These are phyloP conservation scores for Aphodius granarius DNA, from an alignment of 2,888 invertebrate species.

Conservation along the genomic window DNA sequence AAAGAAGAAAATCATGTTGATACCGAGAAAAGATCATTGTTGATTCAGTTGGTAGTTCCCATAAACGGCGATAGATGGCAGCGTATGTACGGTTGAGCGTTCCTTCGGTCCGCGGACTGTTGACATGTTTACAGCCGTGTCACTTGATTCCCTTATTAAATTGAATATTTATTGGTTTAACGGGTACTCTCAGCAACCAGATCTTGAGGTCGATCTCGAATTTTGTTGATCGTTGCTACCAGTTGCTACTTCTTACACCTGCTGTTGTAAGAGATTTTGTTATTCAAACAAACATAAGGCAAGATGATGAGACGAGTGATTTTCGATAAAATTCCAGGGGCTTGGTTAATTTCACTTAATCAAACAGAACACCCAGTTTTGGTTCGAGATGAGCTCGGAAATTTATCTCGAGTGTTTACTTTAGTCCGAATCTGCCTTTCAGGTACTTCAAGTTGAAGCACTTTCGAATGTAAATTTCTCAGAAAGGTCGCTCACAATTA, in stretches of 20 bases:
- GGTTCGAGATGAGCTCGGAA: not conserved
- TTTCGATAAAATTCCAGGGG: not conserved
- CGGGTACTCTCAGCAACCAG: not conserved
- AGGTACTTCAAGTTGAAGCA: not conserved
- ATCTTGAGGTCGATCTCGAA: not conserved
- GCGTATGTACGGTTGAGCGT: not conserved
- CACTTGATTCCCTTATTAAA: conserved; percentile 7
- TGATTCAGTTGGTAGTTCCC: conserved; percentile 12
- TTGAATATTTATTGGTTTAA: conserved; percentile 12
- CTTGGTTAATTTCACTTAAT: not conserved
- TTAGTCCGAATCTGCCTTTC: not conserved
- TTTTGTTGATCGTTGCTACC: conserved; percentile 5
- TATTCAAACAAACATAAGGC: not conserved
- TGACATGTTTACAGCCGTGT: conserved; percentile 4
- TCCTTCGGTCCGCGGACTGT: not conserved
- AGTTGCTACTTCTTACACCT: conserved; percentile 1
- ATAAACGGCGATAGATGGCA: conserved; percentile 6
- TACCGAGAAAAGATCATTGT: not conserved
- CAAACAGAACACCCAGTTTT: not conserved
- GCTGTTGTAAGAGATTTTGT: not conserved
- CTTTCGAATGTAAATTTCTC: not conserved
- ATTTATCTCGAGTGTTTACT: not conserved
- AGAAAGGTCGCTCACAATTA: not conserved
- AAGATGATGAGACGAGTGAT: not conserved
- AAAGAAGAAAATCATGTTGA: not conserved